A percentile compares a stretch with the other conserved stretches of the same genome.
These are phyloP conservation scores for Cheumatopsyche charites DNA, from an alignment of 1,140 invertebrate species.

Conservation along the genomic window DNA sequence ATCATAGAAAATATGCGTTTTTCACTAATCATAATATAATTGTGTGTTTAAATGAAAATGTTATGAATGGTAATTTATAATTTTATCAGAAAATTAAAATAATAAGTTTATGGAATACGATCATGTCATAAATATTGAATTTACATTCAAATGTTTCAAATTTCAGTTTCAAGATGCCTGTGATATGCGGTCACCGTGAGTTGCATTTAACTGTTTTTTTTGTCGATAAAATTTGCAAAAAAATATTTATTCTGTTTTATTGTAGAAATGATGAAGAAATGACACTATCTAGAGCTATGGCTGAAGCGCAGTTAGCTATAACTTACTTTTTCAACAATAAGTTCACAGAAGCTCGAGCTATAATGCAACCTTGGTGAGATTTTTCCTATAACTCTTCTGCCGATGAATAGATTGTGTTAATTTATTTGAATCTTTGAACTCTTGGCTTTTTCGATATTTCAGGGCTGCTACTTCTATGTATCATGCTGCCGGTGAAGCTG, in stretches of 20 bases:
- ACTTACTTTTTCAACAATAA: slow-evolving; percentile 89
- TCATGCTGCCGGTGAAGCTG: slow-evolving; percentile 87
- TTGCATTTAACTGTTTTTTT: background rate
- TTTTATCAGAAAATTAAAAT: background rate
- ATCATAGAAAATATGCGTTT: background rate
- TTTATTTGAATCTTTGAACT: slow-evolving; percentile 12
- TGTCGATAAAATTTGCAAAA: background rate
- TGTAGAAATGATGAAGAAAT: slow-evolving; percentile 51
- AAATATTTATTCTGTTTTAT: background rate
- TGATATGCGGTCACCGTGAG: slow-evolving; percentile 37
- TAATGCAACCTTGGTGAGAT: slow-evolving; percentile 76
- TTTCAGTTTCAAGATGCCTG: slow-evolving; percentile 45
- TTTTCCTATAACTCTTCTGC: too few species aligned
- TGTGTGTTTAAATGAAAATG: background rate
- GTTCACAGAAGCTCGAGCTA: slow-evolving; percentile 77
- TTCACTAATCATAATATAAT: background rate
- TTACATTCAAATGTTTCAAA: background rate
- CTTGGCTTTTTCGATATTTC: slow-evolving; percentile 51
- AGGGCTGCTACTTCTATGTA: slow-evolving; percentile 87
- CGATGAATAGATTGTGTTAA: slow-evolving; percentile 58
- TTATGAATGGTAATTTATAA: background rate
- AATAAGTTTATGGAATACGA: background rate
- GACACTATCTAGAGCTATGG: slow-evolving; percentile 69
- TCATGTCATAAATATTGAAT: background rate
- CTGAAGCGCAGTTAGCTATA: slow-evolving; percentile 73